A percentile compares a stretch with the other conserved stretches of the same genome.
Conservation (phyloP, 2,797 vertebrate genomes). For the Heliangelus exortis region DNA sequence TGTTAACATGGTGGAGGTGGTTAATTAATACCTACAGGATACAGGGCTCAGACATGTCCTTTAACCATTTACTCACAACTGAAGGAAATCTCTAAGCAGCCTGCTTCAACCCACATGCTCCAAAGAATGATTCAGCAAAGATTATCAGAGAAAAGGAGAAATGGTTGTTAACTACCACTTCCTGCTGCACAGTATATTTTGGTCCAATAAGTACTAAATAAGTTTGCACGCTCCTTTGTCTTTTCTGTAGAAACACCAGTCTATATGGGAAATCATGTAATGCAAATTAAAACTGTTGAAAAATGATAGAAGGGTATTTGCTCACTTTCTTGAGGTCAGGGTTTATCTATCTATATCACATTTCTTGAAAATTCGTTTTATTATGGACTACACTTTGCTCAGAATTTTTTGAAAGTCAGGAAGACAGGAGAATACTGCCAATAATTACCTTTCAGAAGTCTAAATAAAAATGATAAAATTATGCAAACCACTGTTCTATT, state of each 20-base stretch:
- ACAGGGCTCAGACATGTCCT: neutral
- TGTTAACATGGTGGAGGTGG: neutral
- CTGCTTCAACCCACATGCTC: neutral
- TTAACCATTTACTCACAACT: neutral
- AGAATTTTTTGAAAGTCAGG: neutral
- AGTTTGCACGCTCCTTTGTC: neutral
- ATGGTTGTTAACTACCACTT: neutral
- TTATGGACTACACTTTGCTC: neutral
- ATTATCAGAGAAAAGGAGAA: neutral
- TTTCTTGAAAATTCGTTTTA: neutral
- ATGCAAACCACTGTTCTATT: neutral
- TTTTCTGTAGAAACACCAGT: neutral
- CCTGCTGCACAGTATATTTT: neutral
- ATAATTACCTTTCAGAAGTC: neutral
- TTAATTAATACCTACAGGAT: neutral
- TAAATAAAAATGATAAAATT: neutral
- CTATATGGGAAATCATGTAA: neutral
- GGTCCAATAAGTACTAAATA: neutral
- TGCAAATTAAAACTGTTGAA: neutral
- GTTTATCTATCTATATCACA: neutral
- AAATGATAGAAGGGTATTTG: neutral
- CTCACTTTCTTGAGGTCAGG: neutral
- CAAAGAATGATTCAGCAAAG: neutral
- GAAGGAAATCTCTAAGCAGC: neutral
- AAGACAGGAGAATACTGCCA: neutral